These are phyloP conservation scores for Andrena hattorfiana DNA, from an alignment of 2,888 invertebrate genomes.

Conservation along the genomic window DNA sequence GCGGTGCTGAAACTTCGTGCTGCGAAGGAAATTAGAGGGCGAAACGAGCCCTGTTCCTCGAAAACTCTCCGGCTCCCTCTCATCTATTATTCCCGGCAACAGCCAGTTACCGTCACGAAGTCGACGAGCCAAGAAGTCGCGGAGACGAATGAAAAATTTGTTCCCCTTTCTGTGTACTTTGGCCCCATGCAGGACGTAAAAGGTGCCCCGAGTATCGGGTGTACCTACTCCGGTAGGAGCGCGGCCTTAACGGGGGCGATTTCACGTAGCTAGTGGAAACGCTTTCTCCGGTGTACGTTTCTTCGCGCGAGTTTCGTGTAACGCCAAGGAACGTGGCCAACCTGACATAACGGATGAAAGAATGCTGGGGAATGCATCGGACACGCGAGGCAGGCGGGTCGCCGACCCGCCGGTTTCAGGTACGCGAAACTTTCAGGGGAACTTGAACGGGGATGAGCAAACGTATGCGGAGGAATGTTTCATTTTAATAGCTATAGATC, in stretches of 20 bases:
- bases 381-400: conserved; percentile 48
- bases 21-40: conserved; percentile 56
- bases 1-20: conserved; percentile 58
- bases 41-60: conserved; percentile 47
- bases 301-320: conserved; percentile 35
- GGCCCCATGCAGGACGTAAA: no score
- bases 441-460: conserved; percentile 24
- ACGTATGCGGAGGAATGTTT: conserved; percentile 30
- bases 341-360: conserved; percentile 36
- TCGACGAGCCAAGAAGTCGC: conserved; percentile 6
- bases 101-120: conserved; percentile 50
- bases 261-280: conserved; percentile 43
- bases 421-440: conserved; percentile 39
- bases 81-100: conserved; percentile 70
- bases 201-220: conserved; percentile 15
- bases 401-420: conserved; percentile 28
- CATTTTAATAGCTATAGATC: conserved; percentile 30
- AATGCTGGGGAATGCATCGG: conserved; percentile 30
- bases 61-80: conserved; percentile 63
- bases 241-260: conserved; percentile 33
- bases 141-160: conserved; percentile 43
- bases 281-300: conserved; percentile 14
- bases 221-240: conserved; percentile 18
- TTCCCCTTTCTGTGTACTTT: conserved; percentile 24
- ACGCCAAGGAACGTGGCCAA: conserved; percentile 17